These are phyloP conservation scores for Pampusana beccarii DNA, from an alignment of 2,113 vertebrate genomes.

Conservation along the genomic window DNA sequence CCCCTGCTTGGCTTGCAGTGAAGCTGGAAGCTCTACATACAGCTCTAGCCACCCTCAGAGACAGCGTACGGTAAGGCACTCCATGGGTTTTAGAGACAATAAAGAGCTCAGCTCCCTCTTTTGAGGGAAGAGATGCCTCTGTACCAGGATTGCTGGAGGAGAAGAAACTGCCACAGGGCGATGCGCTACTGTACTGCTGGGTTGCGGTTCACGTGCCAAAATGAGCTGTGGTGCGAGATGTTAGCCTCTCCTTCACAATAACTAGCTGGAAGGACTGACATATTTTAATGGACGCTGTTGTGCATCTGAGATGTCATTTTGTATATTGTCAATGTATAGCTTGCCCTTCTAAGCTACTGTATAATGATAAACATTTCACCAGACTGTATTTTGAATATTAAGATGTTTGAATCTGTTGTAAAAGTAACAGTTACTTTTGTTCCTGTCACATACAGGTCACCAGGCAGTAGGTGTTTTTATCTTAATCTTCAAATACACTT, in stretches of 20 bases:
- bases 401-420: neutral
- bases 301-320: neutral
- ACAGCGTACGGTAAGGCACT: neutral
- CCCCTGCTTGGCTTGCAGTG: conserved; percentile 80
- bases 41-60: conserved; percentile 62
- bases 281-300: neutral
- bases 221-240: neutral
- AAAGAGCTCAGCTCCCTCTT: neutral
- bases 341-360: neutral
- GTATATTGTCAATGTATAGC: neutral
- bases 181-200: neutral
- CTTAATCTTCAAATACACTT: neutral
- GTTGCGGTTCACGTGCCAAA: neutral
- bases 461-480: neutral
- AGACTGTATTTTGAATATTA: neutral
- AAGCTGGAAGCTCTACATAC: conserved; percentile 79
- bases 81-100: neutral
- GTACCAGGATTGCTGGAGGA: neutral
- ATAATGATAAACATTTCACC: neutral
- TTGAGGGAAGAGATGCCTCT: neutral
- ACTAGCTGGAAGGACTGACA: neutral
- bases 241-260: rapidly evolving
- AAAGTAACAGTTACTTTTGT: neutral
- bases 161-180: neutral
- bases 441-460: neutral